Evolutionary conservation across 2,888 invertebrate species (phyloP).

Genomic region (Leptopilina myrica): DNA sequence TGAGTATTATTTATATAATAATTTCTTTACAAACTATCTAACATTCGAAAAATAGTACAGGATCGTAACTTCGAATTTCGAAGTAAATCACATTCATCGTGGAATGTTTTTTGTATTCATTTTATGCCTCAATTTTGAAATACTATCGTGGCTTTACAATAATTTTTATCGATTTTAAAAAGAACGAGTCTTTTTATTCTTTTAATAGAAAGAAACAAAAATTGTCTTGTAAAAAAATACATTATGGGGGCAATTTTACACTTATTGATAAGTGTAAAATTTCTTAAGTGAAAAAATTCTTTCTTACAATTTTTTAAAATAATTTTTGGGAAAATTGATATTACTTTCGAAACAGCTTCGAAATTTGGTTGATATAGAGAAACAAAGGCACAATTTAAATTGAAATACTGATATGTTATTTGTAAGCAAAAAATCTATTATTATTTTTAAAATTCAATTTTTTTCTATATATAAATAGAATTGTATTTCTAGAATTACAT

Average conservation of each 20-base stretch:
- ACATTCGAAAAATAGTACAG: conserved; percentile 59
- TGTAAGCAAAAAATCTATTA: too few relatives aligned
- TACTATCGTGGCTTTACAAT: conserved; percentile 35
- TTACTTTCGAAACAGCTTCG: too few relatives aligned
- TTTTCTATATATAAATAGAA: too few relatives aligned
- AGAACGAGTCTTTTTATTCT: conserved; percentile 15
- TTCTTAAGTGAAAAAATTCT: too few relatives aligned
- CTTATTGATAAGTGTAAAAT: background rate
- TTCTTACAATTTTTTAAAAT: too few relatives aligned
- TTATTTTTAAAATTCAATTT: background rate
- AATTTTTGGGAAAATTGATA: too few relatives aligned
- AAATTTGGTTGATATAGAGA: too few relatives aligned
- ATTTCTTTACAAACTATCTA: conserved; percentile 61
- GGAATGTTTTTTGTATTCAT: conserved; percentile 45
- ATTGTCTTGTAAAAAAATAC: background rate
- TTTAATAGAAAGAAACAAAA: background rate
- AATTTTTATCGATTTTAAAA: conserved; percentile 13
- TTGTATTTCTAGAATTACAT: too few relatives aligned
- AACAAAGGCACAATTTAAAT: background rate
- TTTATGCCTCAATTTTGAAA: conserved; percentile 37
- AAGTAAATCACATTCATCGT: conserved; percentile 18
- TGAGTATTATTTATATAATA: conserved; percentile 63
- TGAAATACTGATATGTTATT: conserved; percentile 26
- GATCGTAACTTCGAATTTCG: conserved; percentile 26
- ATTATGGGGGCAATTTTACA: background rate